Evolutionary conservation across 2,797 vertebrate species (phyloP), one percentile per base, ranked within the genome.

Genomic region (Meda fulgida): DNA sequence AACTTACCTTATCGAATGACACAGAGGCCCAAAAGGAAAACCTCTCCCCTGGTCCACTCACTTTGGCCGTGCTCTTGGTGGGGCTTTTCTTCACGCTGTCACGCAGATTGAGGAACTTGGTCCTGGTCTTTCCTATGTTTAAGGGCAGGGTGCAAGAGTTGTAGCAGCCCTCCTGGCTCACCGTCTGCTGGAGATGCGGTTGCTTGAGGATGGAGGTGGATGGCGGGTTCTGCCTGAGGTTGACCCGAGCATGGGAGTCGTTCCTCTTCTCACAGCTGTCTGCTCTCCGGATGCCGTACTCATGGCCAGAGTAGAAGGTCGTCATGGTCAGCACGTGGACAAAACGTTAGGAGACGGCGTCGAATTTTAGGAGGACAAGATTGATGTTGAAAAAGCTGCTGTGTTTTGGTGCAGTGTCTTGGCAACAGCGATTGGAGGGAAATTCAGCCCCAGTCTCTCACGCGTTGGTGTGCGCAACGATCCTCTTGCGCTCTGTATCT

Each of bases 51-150:
- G 92, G 87, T 29, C 91, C 90, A 87, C 88, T 90, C 18, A 94
- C 95, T 89, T 97, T 98, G 1, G 93, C 95, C 0, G 93, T 96
- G 88, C 96, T 97, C 93, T 96, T 97, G 34, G 96, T 96, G 2
- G 97, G 97, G 77, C 96, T 97, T 87, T 96, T 97, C 94, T 95
- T 97, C 0, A 98, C 96, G 36, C 97, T 97, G 92, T 97, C 97
- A 0, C 96, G 92, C 34, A 97, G 94, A 91, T 96, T 97, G 48
- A 95, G 93, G 88, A 97, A 98, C 11, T 92, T 94, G 31, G 93
- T 91, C 53, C 95, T 93, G 72, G 94, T 94, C 48, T 95, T 96
- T 46, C 92, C 91, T 1, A 92, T 75, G 85, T 95, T 93, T 0
- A 82, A 90, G 0, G 96, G 96, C 85, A 96, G 90, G 0, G 95